Base-by-base conservation (phyloP, 2,113 vertebrate genomes). In the Macroglossus sobrinus region DNA sequence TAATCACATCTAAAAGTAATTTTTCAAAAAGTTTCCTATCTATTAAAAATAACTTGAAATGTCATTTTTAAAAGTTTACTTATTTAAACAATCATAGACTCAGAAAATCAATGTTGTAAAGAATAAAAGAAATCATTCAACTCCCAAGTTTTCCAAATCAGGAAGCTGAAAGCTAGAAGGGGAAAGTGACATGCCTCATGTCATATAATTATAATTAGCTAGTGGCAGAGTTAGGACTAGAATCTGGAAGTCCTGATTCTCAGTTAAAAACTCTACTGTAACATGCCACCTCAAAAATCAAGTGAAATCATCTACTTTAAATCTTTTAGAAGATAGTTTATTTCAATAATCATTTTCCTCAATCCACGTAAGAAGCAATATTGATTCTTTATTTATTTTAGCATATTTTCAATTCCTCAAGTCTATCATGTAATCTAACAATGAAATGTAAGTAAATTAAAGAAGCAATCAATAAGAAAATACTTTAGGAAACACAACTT, bases 41-140 rank as follows among this genome's bases (percentile, higher is more conserved):
- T 91, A 45, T 79, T 89, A 71, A 90, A 95, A 75, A 15, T 79
- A 96, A 91, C 35, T 74, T 28, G 9, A 93, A 71, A 93, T 61
- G 8, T 40, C 13, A 81, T 89, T 71, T 64, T 89, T 43, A 84
- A 50, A 50, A 91, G 43, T 66, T 43, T 71, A 78, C 38, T 63
- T 91, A 85, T 74, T 53, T 59, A 92, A 68, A 95, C 24, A 63
- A 43, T 40, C 40, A 24, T 40, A 93, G 3, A 93, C 63, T 63
- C 47, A 57, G 40, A 19, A 94, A 96, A 84, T 45, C 57, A 93
- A 45, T 95, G 33, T n/a, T 92, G 76, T 81, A 95, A 96, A 95
- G 45, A 96, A 63, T 78, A 30, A 81, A 81, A 93, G 6, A 74
- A 76, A 68, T 93, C 28, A 90, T 84, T 85, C 55, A 82, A 28